Evolutionary conservation across 2,113 vertebrate species (phyloP), one percentile per base, ranked within the genome.

Genomic region (Albula glossodonta): DNA sequence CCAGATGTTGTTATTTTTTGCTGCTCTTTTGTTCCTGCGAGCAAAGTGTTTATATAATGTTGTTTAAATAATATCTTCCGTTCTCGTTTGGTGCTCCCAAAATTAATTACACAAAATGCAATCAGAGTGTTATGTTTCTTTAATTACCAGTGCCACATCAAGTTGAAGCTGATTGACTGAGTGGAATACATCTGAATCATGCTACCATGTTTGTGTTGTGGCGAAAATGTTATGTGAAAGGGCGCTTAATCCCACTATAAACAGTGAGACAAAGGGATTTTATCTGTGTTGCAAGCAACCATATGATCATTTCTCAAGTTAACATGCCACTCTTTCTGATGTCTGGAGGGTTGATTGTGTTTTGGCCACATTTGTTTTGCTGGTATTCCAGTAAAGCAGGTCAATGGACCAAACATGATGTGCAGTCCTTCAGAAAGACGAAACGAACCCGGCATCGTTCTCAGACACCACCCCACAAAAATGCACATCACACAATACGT

Each of bases 271-370:
- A 31, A 57, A 83, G 83, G 41, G 74, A 22, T 78, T 31, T 80
- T 48, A 66, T 74, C 1, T 70, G 3, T n/a, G 8, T 10, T 9
- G 6, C n/a, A 48, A 60, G 83, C 80, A 87, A 89, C 89, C 53
- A 84, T 88, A 82, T 86, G 86, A 89, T 90, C 53, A 85, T 89
- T 85, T 86, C 79, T 87, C 56, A 84, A 83, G 87, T 84, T 60
- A 49, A 87, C 87, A 90, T 88, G 88, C 87, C 49, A 86, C 49
- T 53, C 17, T 2, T 87, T 89, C 31, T 83, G 31, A 31, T 11
- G 48, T 49, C 63, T 83, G 52, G 66, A 83, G 51, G 49, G 12
- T 11, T 6, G 51, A 80, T 88, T 25, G 41, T 84, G 85, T 2
- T 7, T 87, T n/a, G 17, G 31, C n/a, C n/a, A 13, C 70, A 25